These are phyloP conservation scores for Meriones unguiculatus DNA, from an alignment of 2,113 vertebrate genomes.

Conservation along the genomic window DNA sequence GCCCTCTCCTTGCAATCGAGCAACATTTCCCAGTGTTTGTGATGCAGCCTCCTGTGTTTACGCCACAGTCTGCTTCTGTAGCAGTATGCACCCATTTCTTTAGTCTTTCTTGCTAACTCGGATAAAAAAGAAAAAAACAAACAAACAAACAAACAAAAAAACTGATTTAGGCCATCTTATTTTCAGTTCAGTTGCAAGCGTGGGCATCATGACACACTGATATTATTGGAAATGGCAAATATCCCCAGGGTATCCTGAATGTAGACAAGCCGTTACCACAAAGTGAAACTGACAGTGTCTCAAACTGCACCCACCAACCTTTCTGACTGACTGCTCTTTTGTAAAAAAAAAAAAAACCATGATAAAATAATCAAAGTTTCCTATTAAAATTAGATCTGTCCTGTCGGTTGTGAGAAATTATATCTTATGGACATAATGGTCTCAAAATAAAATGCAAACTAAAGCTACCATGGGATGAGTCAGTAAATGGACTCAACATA, in stretches of 20 bases:
- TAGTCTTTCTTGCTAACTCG: conserved; percentile 36
- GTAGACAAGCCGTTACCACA: not conserved
- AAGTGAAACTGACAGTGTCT: not conserved
- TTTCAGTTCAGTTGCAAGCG: conserved; percentile 16
- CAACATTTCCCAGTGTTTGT: not conserved
- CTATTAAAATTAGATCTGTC: not conserved
- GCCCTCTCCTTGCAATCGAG: not conserved
- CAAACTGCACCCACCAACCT: not conserved
- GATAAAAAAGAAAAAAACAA: not conserved
- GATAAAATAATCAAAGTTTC: not conserved
- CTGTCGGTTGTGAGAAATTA: not conserved
- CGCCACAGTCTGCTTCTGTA: not conserved
- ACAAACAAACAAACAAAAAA: not conserved
- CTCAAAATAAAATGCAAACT: conserved; percentile 4
- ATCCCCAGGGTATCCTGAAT: not conserved
- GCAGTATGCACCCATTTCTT: not conserved
- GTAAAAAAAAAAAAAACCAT: not conserved
- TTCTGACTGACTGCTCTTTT: not conserved
- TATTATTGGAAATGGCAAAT: not conserved
- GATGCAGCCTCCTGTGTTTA: not conserved
- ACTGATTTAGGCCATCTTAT: not conserved
- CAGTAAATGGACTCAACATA: not conserved
- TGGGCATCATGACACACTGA: not conserved
- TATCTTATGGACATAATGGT: not conserved
- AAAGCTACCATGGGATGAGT: not conserved